phyloP scores from a whole-genome alignment of 1,140 invertebrate genomes.

The Penaeus chinensis region DNA sequence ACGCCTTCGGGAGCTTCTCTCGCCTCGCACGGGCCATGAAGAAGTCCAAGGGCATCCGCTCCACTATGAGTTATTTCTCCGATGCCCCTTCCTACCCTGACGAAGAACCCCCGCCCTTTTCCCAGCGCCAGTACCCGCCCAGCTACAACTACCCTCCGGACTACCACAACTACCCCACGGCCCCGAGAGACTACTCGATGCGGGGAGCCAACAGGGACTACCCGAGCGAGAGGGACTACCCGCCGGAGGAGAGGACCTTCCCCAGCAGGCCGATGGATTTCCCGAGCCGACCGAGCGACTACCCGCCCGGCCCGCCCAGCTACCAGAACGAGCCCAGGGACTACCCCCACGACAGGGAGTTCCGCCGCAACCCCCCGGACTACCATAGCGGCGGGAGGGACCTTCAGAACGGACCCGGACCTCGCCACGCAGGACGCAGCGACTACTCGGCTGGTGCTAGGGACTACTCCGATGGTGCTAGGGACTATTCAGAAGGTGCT shows the following conservation, averaged over 20 bases:
- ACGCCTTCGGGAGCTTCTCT: background rate
- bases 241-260: too few relatives aligned
- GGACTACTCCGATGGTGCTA: conserved; percentile 22
- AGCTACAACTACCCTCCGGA: conserved; percentile 20
- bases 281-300: background rate
- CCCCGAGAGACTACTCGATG: conserved; percentile 41
- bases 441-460: conserved; percentile 13
- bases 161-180: conserved; percentile 50
- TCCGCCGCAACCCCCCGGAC: background rate
- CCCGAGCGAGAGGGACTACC: background rate
- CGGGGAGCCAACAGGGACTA: conserved; percentile 26
- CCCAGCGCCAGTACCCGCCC: background rate
- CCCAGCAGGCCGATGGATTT: too few relatives aligned
- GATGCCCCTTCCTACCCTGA: conserved; percentile 9
- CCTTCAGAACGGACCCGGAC: conserved; percentile 7
- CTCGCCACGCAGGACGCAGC: background rate
- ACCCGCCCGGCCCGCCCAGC: background rate
- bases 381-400: background rate
- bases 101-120: background rate
- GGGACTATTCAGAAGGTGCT: conserved; percentile 25
- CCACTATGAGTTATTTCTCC: conserved; percentile 39
- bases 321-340: conserved; percentile 10
- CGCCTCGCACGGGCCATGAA: conserved; percentile 12
- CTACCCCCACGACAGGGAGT: background rate
- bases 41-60: conserved; percentile 32